phyloP scores from a whole-genome alignment of 2,113 vertebrate species.

The Stercorarius parasiticus region DNA sequence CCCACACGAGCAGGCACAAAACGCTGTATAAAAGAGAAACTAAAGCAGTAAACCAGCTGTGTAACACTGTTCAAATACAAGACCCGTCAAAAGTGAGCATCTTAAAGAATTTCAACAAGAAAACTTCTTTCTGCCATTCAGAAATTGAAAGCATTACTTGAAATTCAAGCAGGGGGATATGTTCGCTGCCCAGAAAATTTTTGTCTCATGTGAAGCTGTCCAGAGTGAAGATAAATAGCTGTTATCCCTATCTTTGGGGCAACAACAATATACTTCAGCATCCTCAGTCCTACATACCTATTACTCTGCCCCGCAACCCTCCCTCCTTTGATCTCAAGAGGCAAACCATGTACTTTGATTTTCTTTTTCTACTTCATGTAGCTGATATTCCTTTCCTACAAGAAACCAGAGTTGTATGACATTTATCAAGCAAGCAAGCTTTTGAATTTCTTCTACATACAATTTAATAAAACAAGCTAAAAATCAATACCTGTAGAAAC shows the following conservation, averaged over 20 bases:
- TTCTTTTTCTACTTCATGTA: background rate
- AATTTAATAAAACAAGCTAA: slow-evolving; percentile 52
- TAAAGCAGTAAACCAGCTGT: background rate
- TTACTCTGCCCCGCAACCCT: background rate
- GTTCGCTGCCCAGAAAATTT: background rate
- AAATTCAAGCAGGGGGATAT: background rate
- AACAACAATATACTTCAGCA: background rate
- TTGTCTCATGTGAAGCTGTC: background rate
- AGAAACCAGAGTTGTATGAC: background rate
- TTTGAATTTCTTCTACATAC: slow-evolving; percentile 23
- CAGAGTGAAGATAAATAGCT: background rate
- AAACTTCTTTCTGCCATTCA: background rate
- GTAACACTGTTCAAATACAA: background rate
- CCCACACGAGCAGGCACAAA: background rate
- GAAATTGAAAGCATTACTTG: background rate
- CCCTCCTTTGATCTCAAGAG: background rate
- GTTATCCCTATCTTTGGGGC: background rate
- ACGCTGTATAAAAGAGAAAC: background rate
- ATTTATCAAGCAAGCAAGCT: slow-evolving; percentile 36
- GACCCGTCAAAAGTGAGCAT: background rate
- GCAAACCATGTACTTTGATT: background rate
- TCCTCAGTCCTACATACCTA: background rate
- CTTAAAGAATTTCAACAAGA: background rate
- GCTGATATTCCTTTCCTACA: background rate
- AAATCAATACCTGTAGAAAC: slow-evolving; percentile 50